These are phyloP conservation scores for Pseudomyrmex cubaensis DNA, from an alignment of 1,140 invertebrate genomes.

Conservation along the genomic window DNA sequence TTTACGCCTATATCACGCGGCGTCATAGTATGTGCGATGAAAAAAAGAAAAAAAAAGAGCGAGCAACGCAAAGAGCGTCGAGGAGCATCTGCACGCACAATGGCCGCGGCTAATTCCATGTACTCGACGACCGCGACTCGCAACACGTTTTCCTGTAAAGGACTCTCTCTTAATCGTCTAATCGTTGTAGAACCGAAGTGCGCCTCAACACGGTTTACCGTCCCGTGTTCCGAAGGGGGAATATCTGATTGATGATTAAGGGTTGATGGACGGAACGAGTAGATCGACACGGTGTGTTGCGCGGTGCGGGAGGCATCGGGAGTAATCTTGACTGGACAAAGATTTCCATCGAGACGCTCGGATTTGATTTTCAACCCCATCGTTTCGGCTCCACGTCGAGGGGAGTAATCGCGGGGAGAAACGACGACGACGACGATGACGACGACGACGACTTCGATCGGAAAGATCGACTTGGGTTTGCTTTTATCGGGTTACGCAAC, in stretches of 20 bases:
- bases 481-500: slow-evolving; percentile 80
- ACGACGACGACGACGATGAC: background rate
- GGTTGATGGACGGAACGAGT: slow-evolving; percentile 21
- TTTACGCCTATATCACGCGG: slow-evolving; percentile 43
- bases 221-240: slow-evolving; percentile 27
- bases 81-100: slow-evolving; percentile 41
- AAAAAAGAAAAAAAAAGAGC: slow-evolving; percentile 41
- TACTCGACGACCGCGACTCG: slow-evolving; percentile 46
- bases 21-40: slow-evolving; percentile 1
- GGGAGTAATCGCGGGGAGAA: background rate
- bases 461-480: slow-evolving; percentile 73
- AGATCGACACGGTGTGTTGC: background rate
- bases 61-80: slow-evolving; percentile 11
- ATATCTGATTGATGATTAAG: slow-evolving; percentile 60
- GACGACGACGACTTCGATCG: background rate
- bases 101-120: slow-evolving; percentile 61
- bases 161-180: slow-evolving; percentile 67
- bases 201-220: slow-evolving; percentile 51
- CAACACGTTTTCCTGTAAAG: slow-evolving; percentile 57
- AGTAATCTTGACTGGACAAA: slow-evolving; percentile 61
- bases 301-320: slow-evolving; percentile 35
- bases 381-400: slow-evolving; percentile 55
- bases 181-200: slow-evolving; percentile 59
- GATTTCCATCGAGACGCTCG: slow-evolving; percentile 59
- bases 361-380: slow-evolving; percentile 81